A percentile compares a stretch with the other conserved stretches of the same genome.
Conservation (phyloP, 2,797 vertebrate genomes). For the Rhinella marina region DNA sequence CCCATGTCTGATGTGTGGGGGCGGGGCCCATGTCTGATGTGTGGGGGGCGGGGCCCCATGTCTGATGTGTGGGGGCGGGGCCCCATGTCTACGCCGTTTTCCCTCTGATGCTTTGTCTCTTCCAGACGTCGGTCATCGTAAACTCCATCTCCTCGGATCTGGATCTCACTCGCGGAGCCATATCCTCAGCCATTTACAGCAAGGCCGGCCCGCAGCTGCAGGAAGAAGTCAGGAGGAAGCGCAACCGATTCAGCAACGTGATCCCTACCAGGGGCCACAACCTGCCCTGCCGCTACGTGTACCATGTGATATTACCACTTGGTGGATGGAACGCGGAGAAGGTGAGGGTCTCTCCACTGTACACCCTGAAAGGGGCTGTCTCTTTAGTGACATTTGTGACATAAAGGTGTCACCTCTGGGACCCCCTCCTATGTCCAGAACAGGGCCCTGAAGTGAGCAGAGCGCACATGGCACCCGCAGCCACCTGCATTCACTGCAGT, state of each 20-base stretch:
- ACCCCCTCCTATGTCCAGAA: too few species aligned
- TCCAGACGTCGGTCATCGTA: conserved; percentile 81
- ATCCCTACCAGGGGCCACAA: conserved; percentile 63
- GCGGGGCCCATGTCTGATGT: too few species aligned
- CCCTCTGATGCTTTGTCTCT: not conserved
- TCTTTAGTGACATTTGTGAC: too few species aligned
- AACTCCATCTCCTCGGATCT: conserved; percentile 29
- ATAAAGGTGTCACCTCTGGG: too few species aligned
- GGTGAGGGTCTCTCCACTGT: not conserved
- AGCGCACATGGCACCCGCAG: too few species aligned
- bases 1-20: too few species aligned
- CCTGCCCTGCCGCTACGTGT: conserved; percentile 69
- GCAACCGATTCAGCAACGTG: rapidly evolving
- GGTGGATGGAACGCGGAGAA: not conserved
- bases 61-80: too few species aligned
- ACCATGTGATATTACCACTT: conserved; percentile 68
- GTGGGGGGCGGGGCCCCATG: too few species aligned
- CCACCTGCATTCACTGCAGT: too few species aligned
- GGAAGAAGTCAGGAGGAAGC: conserved; percentile 52
- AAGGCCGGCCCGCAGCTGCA: conserved; percentile 70
- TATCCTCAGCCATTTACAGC: conserved; percentile 67
- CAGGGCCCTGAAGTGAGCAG: too few species aligned
- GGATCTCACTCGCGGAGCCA: rapidly evolving
- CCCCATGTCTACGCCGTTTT: too few species aligned
- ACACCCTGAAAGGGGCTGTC: not conserved